Evolutionary conservation across 2,888 invertebrate species (phyloP), one percentile per base, ranked within the genome.

Genomic region (Caenorhabditis drosophilae): DNA sequence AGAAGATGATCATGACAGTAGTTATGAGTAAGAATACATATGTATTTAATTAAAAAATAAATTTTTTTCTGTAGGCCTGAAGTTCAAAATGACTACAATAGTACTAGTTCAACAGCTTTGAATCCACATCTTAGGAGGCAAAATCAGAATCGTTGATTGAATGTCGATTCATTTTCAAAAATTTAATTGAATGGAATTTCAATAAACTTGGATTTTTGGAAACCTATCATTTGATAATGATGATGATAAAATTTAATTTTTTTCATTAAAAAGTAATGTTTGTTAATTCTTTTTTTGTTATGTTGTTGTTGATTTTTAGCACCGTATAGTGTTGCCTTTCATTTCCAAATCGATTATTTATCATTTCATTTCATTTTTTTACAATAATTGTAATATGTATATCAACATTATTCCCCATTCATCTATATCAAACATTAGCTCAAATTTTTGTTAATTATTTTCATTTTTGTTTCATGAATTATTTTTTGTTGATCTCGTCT

Each of bases 71-170:
- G 2, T 31, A 46, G 46, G 15, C 46, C 46, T 16, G 46, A 46
- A 9, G 23, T 25, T n/a, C 20, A 16, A 27, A 23, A 42, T 15
- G 46, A 46, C 27, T 23, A 23, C 45, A 47, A 49, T 36, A 57
- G 57, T 22, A 49, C 49, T 23, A 63, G 62, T 50, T 46, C 62
- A 26, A 44, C 41, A 2, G 45, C 52, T 6, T 46, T 63, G 40
- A 63, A 63, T 52, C 62, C 62, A 16, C 46, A 45, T 4, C 49
- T 63, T 15, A 56, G 62, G 6, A 44, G 62, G 16, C 44, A 20
- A 11, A 35, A 52, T 38, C 61, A 56, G 20, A 42, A 23, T 23
- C 4, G 15, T 20, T 22, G n/a, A n/a, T n/a, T n/a, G n/a, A n/a
- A n/a, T n/a, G n/a, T n/a, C n/a, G n/a, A n/a, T n/a, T n/a, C n/a